Percentiles rank a stretch among this genome's conserved stretches.
phyloP scores from a whole-genome alignment of 2,888 invertebrate genomes.

The Drosophila fungiperda region DNA sequence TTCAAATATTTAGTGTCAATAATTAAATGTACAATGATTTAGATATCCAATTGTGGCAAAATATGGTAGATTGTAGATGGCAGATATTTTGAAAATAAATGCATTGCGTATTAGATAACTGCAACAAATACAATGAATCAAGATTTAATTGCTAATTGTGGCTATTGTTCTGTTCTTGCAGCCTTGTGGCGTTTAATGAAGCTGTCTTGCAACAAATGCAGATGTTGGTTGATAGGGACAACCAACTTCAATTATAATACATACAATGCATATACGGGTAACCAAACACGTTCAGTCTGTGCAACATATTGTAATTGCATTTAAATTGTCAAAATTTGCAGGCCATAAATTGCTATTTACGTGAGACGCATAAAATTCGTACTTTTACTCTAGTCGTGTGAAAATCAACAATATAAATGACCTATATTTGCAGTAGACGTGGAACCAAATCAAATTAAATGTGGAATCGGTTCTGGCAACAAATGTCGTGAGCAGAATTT shows the following conservation, averaged over 20 bases:
- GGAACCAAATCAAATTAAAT: conserved; percentile 75
- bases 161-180: background rate
- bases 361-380: conserved; percentile 26
- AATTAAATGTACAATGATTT: background rate
- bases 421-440: conserved; percentile 75
- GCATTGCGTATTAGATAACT: background rate
- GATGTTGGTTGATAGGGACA: conserved; percentile 1
- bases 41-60: no score
- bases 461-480: conserved; percentile 38
- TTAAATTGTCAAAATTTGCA: conserved; percentile 29
- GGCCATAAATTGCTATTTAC: conserved; percentile 51
- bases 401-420: conserved; percentile 68
- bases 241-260: background rate
- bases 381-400: conserved; percentile 13
- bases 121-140: background rate
- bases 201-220: background rate
- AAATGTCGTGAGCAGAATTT: conserved; percentile 73
- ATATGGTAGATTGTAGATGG: no score
- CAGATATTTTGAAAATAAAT: background rate
- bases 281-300: background rate
- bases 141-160: background rate
- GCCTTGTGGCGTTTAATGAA: background rate
- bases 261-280: background rate
- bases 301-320: background rate
- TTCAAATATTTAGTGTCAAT: no score